Conservation (phyloP, 2,797 vertebrate species). For the Dendrocincla fuliginosa region DNA sequence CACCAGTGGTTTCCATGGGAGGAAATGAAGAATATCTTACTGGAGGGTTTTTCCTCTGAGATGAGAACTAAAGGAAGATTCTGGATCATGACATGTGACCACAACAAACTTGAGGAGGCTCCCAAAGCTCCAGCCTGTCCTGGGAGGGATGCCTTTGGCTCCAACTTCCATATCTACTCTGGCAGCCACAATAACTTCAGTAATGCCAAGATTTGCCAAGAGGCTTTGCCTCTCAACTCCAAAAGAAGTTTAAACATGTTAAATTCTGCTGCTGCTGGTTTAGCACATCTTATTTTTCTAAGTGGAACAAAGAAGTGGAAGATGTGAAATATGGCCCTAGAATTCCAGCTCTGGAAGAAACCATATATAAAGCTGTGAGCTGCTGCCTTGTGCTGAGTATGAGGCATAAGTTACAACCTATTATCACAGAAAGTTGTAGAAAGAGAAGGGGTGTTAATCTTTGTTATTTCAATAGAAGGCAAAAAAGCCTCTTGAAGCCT, state of each 20-base stretch:
- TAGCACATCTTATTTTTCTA: neutral
- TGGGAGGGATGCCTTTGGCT: neutral
- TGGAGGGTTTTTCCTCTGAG: neutral
- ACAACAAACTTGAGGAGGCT: neutral
- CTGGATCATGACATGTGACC: neutral
- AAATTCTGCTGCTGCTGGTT: neutral
- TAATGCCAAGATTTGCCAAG: neutral
- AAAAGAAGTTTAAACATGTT: neutral
- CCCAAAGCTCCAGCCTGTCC: neutral
- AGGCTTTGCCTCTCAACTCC: neutral
- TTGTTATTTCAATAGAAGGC: neutral
- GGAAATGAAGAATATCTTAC: neutral
- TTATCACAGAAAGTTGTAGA: neutral
- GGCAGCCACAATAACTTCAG: neutral
- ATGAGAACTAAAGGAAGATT: neutral
- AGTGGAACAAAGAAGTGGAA: neutral
- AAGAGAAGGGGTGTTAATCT: neutral
- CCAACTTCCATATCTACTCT: neutral
- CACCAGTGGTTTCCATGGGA: neutral
- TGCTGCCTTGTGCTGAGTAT: neutral
- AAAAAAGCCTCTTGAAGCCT: neutral
- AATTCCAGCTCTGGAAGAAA: neutral
- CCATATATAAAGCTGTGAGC: neutral
- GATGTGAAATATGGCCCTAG: neutral
- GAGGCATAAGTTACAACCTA: neutral